Evolutionary conservation across 2,113 vertebrate genomes (phyloP), one percentile per base, ranked within the genome.

Genomic region (Notarius lentiginosus): DNA sequence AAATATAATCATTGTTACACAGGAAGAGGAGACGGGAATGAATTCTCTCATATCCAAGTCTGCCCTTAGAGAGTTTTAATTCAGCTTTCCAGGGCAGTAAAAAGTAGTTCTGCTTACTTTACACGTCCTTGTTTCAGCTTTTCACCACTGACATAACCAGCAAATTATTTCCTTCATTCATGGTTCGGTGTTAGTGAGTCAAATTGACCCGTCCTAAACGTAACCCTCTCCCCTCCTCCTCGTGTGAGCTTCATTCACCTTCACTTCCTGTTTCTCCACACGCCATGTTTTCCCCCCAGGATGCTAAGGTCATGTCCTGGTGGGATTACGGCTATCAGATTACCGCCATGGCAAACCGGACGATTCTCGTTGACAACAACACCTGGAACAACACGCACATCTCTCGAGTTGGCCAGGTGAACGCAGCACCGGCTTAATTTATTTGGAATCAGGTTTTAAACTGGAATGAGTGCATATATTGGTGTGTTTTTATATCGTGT

Each of bases 261-360:
- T 73, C 41, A 73, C 34, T 49, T 47, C 41, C 41, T 49, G 34
- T 47, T 73, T 47, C 7, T 24, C 9, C 5, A 2, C 10, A 53
- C 22, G 1, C 12, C 4, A 0, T 17, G 18, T 56, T 56, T 56
- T 34, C 11, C 51, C 27, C 6, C 2, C 84, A 99, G 98, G 98
- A 99, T 87, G 97, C 98, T 0, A 99, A 99, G 89, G 98, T 99
- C 86, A 99, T 99, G 98, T 99, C 98, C 0, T 99, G 98, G 98
- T 99, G 98, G 98, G 98, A 99, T 94, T 99, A 99, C 0, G 98
- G 98, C 0, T 99, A 99, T 90, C 98, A 99, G 93, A 99, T 99
- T 88, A 99, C 98, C 0, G 98, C 98, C 30, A 99, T 99, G 98
- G 98, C 98, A 24, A 99, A 99, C 92, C 95, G 98, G 87, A 99